phyloP scores from a whole-genome alignment of 1,140 invertebrate genomes.

The Maconellicoccus hirsutus region DNA sequence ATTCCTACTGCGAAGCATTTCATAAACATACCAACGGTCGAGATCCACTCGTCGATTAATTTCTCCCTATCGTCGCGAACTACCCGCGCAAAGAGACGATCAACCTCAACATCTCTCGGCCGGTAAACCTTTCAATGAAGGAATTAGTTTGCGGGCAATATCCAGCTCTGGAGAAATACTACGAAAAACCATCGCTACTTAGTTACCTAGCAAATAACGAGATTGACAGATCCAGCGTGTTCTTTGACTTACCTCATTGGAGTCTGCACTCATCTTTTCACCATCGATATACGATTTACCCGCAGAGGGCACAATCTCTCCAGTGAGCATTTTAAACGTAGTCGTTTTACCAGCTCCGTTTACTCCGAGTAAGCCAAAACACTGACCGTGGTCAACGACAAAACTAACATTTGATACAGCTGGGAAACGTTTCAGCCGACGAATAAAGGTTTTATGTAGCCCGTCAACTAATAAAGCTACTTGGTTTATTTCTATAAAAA shows the following conservation, averaged over 20 bases:
- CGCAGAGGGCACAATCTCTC: conserved; percentile 26
- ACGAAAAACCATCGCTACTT: too few relatives aligned
- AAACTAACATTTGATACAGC: conserved; percentile 63
- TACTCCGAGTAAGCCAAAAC: conserved; percentile 70
- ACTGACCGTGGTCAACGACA: conserved; percentile 53
- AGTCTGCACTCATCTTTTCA: not conserved
- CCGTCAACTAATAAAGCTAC: not conserved
- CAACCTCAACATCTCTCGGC: conserved; percentile 38
- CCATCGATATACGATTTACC: conserved; percentile 29
- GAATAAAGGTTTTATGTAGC: not conserved
- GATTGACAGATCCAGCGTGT: too few relatives aligned
- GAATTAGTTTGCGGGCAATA: conserved; percentile 44
- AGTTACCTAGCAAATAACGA: too few relatives aligned
- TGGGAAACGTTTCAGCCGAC: conserved; percentile 23
- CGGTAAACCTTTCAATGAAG: conserved; percentile 43
- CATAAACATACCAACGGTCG: conserved; percentile 40
- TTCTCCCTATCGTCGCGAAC: conserved; percentile 39
- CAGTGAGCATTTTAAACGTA: conserved; percentile 52
- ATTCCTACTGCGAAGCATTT: not conserved
- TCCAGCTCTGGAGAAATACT: conserved; percentile 37
- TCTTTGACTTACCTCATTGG: too few relatives aligned
- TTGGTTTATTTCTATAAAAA: too few relatives aligned
- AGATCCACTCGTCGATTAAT: conserved; percentile 42
- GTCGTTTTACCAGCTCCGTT: conserved; percentile 86
- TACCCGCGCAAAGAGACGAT: conserved; percentile 45